Evolutionary conservation across 2,888 invertebrate genomes (phyloP).

Genomic region (Eutolmus rufibarbis): DNA sequence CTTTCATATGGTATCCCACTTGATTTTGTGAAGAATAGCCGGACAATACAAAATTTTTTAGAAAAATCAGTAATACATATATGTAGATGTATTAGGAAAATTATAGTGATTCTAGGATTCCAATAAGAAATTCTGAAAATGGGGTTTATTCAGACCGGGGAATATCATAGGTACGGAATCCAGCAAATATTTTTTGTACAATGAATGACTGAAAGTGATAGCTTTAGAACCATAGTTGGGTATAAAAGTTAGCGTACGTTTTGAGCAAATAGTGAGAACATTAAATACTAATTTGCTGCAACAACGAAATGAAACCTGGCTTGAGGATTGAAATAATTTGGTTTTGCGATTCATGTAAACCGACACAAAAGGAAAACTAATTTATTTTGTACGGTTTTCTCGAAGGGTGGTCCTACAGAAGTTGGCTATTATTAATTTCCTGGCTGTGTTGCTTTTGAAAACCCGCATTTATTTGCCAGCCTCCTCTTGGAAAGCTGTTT

Average conservation of each 20-base stretch:
- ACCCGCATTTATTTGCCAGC: neutral
- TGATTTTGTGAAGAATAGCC: too few species aligned
- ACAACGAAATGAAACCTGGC: neutral
- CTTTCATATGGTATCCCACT: too few species aligned
- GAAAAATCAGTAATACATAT: too few species aligned
- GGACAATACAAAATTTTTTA: too few species aligned
- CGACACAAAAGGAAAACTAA: neutral
- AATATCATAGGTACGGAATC: too few species aligned
- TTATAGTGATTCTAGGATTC: too few species aligned
- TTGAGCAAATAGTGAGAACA: neutral
- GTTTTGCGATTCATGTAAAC: neutral
- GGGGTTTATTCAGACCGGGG: too few species aligned
- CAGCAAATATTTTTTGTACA: neutral
- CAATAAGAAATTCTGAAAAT: too few species aligned
- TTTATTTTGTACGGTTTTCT: neutral
- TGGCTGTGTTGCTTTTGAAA: neutral
- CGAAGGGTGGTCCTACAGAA: neutral
- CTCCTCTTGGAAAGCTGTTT: neutral
- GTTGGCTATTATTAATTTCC: neutral
- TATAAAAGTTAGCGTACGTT: neutral
- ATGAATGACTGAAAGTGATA: neutral
- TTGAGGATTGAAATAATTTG: neutral
- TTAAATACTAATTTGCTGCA: neutral
- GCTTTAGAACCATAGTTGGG: neutral
- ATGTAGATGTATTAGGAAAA: too few species aligned